phyloP scores from a whole-genome alignment of 2,888 invertebrate species.

The Opisthograptis luteolata region DNA sequence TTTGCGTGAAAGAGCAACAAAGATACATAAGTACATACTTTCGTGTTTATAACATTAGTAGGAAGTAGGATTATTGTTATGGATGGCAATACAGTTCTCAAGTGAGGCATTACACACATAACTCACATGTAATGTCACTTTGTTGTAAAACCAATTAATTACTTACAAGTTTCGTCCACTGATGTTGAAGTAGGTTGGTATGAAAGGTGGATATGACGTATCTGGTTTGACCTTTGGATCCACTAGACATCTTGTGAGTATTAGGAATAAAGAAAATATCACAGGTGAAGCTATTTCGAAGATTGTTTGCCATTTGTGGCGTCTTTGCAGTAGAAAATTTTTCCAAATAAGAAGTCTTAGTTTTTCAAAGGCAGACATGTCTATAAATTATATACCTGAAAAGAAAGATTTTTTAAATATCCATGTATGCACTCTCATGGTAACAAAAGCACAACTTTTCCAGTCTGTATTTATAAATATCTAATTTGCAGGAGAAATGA shows the following conservation, averaged over 20 bases:
- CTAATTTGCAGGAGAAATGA: no score
- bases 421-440: no score
- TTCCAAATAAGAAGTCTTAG: slow-evolving; percentile 92
- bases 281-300: slow-evolving; percentile 89
- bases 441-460: no score
- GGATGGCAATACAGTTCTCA: no score
- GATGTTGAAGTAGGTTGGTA: slow-evolving; percentile 74
- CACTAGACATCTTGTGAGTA: slow-evolving; percentile 88
- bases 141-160: slow-evolving; percentile 11
- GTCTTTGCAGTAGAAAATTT: slow-evolving; percentile 90
- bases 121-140: no score
- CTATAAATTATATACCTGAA: slow-evolving; percentile 39
- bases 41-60: no score
- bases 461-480: no score
- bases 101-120: no score
- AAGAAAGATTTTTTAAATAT: slow-evolving; percentile 4
- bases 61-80: no score
- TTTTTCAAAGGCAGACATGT: slow-evolving; percentile 80
- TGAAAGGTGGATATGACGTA: slow-evolving; percentile 62
- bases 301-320: slow-evolving; percentile 88
- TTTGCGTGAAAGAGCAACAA: no score
- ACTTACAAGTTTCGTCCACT: slow-evolving; percentile 71
- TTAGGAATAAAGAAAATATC: slow-evolving; percentile 88
- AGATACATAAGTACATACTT: no score
- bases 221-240: slow-evolving; percentile 82